These are phyloP conservation scores for Pogonocichla stellata DNA, from an alignment of 2,113 vertebrate species.

Conservation along the genomic window DNA sequence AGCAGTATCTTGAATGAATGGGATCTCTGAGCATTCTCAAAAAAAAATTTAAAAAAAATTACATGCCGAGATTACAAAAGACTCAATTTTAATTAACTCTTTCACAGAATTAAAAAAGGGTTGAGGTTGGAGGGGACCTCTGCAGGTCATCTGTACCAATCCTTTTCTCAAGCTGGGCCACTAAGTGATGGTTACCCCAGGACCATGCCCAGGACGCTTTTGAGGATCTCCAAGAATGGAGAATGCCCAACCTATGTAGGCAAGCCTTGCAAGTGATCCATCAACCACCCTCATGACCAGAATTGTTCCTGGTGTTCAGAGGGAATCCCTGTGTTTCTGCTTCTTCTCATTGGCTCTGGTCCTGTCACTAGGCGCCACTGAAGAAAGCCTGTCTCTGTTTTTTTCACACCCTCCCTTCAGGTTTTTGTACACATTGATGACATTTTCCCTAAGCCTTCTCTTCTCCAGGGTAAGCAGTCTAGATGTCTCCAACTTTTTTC, in stretches of 20 bases:
- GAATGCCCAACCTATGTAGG: background rate
- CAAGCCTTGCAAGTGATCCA: background rate
- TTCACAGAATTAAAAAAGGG: background rate
- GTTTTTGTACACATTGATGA: background rate
- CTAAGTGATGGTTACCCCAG: background rate
- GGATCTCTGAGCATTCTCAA: background rate
- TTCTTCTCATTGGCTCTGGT: background rate
- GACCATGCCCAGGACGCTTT: background rate
- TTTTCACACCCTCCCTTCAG: background rate
- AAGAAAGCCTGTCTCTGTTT: background rate
- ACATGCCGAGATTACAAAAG: background rate
- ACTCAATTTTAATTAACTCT: background rate
- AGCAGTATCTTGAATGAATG: background rate
- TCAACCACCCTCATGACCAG: background rate
- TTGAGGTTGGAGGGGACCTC: background rate
- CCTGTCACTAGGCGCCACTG: background rate
- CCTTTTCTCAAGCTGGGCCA: background rate
- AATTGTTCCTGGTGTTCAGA: background rate
- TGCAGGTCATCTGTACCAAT: background rate
- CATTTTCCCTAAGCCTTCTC: background rate
- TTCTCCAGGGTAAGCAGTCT: background rate
- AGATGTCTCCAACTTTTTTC: background rate
- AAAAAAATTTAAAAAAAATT: background rate
- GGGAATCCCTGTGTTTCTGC: background rate
- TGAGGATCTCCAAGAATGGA: background rate